Base-by-base conservation (phyloP, 2,113 vertebrate genomes). In the Loxodonta africana region DNA sequence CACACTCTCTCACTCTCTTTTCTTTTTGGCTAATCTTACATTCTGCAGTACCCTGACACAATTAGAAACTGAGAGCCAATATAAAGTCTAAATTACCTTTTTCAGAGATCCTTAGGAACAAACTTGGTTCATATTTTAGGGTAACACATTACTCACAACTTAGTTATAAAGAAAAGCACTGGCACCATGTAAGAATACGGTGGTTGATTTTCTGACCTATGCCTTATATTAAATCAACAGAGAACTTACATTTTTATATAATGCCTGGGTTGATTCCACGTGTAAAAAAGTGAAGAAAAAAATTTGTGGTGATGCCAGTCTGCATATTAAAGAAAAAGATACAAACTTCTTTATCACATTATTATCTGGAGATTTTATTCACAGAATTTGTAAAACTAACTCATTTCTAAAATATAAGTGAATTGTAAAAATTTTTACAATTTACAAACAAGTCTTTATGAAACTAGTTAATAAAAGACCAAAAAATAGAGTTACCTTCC, bases 391-490 rank as follows among this genome's bases (percentile, higher is more conserved):
- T 74, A 89, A 94, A 89, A 97, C 71, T 44, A 10, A 85, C 17
- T 80, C 21, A 80, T 76, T 69, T 95, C 65, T 89, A 94, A 94
- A 94, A 71, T 51, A 74, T 63, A 33, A 51, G 30, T 51, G 44
- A 63, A 83, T 17, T 88, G 23, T 77, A 95, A 90, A 85, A 71
- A 25, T 57, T 9, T 53, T 53, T 53, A 53, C 51, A 53, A 12
- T 53, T 12, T 53, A 53, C 12, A 53, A 53, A 12, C 12, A 53
- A 53, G 51, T 53, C 15, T 94, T 92, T 78, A 73, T 86, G 62
- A 96, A 95, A 67, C 6, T 86, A n/a, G n/a, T 57, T 88, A 93
- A 88, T 90, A 78, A 92, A 87, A 93, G 33, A 73, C 37, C 85
- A 57, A 87, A 89, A 76, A 83, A 48, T 51, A 62, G 51, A 88